Percentiles rank a stretch among this genome's conserved stretches.
phyloP scores from a whole-genome alignment of 2,113 vertebrate species.

The Sciurus niger region DNA sequence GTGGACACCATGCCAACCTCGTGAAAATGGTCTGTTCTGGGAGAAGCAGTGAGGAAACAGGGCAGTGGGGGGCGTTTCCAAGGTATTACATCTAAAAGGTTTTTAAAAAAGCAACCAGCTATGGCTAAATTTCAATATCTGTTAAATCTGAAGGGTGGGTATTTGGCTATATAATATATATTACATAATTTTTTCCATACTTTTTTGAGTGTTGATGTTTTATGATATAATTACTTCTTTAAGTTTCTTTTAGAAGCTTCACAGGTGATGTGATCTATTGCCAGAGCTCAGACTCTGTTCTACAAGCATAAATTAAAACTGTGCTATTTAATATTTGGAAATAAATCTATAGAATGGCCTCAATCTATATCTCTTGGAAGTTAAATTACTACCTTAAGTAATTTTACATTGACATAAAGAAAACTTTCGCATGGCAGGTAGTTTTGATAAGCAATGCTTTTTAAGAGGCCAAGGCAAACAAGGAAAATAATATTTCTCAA shows the following conservation, averaged over 20 bases:
- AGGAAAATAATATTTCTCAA: neutral
- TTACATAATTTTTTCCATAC: neutral
- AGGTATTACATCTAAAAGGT: neutral
- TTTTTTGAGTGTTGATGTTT: constrained; percentile 30
- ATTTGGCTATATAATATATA: neutral
- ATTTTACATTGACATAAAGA: constrained; percentile 18
- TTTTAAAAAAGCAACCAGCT: constrained; percentile 7
- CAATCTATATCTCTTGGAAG: neutral
- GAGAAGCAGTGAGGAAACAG: neutral
- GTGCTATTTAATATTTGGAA: constrained; percentile 29
- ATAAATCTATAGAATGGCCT: neutral
- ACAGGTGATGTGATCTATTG: neutral
- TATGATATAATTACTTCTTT: neutral
- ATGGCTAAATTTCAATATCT: neutral
- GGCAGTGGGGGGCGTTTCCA: neutral
- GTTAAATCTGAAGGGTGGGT: neutral
- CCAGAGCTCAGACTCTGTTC: neutral
- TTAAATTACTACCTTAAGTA: constrained; percentile 65
- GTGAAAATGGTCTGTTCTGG: neutral
- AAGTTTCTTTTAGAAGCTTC: constrained; percentile 41
- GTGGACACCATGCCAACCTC: neutral
- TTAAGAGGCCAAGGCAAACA: neutral
- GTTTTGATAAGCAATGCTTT: constrained; percentile 52
- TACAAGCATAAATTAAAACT: constrained; percentile 10
- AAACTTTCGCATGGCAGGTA: neutral